These are phyloP conservation scores for Electrophaes corylata DNA, from an alignment of 2,888 invertebrate genomes.

Conservation along the genomic window DNA sequence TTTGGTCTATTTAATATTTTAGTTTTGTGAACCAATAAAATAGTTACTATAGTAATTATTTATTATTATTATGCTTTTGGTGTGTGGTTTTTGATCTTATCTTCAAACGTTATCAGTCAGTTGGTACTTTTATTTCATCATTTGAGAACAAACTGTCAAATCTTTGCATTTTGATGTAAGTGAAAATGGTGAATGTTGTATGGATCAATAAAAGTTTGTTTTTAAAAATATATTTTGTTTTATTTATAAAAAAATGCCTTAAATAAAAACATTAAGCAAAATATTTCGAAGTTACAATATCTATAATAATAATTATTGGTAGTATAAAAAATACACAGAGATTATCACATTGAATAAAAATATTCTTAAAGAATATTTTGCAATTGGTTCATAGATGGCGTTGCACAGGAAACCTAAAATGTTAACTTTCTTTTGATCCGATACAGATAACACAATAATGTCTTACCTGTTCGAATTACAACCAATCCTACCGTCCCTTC, in stretches of 20 bases:
- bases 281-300: not conserved
- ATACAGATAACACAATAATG: too few species aligned
- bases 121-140: constrained; percentile 2
- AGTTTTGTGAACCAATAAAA: too few species aligned
- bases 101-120: too few species aligned
- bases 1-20: not conserved
- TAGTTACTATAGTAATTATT: not conserved
- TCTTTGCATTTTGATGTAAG: constrained; percentile 52
- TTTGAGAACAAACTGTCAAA: constrained; percentile 47
- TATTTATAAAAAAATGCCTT: constrained; percentile 8
- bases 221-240: constrained; percentile 47
- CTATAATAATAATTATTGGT: not conserved
- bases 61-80: not conserved
- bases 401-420: too few species aligned
- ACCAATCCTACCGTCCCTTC: too few species aligned
- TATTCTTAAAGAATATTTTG: too few species aligned
- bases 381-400: too few species aligned
- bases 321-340: too few species aligned
- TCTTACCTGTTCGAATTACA: too few species aligned
- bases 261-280: not conserved
- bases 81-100: constrained; percentile 12
- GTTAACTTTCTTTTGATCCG: too few species aligned
- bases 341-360: too few species aligned
- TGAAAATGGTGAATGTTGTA: constrained; percentile 62
- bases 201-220: constrained; percentile 65